Conservation (phyloP, 2,888 invertebrate species). For the Fragum whitleyi region DNA sequence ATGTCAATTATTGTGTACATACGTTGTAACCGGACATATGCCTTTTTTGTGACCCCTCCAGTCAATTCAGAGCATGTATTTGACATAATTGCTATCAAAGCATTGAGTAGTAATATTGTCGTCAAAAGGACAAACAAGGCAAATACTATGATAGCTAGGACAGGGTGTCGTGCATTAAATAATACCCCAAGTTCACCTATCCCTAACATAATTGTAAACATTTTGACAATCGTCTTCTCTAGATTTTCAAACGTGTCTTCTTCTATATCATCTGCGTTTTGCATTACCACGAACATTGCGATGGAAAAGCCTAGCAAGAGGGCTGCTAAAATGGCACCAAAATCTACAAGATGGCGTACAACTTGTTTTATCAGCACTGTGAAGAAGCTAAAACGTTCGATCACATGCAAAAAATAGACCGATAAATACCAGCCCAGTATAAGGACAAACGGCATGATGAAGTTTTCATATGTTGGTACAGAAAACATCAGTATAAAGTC, state of each 20-base stretch:
- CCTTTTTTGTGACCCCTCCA: background rate
- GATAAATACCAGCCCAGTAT: constrained; percentile 36
- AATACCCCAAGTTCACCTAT: constrained; percentile 26
- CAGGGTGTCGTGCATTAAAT: constrained; percentile 15
- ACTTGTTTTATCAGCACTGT: constrained; percentile 28
- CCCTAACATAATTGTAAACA: constrained; percentile 37
- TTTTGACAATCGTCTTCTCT: constrained; percentile 24
- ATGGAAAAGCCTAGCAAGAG: constrained; percentile 31
- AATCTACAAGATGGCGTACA: constrained; percentile 19
- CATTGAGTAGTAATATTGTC: constrained; percentile 34
- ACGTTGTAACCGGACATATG: constrained; percentile 21
- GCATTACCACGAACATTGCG: constrained; percentile 41
- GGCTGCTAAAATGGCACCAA: constrained; percentile 18
- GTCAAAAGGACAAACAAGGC: constrained; percentile 31
- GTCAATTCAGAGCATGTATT: constrained; percentile 7
- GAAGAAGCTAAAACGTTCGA: constrained; percentile 37
- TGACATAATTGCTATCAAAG: constrained; percentile 16
- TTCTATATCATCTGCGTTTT: constrained; percentile 9
- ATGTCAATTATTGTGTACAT: constrained; percentile 27
- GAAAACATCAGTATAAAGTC: background rate
- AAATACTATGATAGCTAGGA: constrained; percentile 19
- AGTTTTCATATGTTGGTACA: constrained; percentile 16
- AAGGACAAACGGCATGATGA: constrained; percentile 14
- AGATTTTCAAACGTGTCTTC: constrained; percentile 25
- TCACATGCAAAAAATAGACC: constrained; percentile 27